Percentiles rank a stretch among this genome's conserved stretches.
Evolutionary conservation across 2,797 vertebrate species (phyloP).

Genomic region (Poliocrania exsul): DNA sequence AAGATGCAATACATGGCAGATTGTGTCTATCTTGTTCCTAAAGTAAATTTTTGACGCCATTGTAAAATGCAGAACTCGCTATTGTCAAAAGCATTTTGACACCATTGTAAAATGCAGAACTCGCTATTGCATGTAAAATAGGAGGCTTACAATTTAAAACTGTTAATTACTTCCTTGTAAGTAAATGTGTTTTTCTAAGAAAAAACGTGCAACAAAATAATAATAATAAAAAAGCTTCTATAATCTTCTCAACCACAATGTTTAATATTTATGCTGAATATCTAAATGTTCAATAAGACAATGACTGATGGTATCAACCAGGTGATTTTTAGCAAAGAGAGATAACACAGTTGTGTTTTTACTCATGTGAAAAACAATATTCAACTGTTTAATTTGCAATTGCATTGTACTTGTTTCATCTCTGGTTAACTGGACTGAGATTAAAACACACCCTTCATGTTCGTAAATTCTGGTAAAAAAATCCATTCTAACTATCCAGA

Average conservation of each 20-base stretch:
- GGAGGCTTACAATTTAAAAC: not conserved
- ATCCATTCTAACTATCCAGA: not conserved
- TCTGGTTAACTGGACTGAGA: not conserved
- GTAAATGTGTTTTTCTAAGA: not conserved
- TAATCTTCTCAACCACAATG: not conserved
- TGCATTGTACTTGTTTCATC: not conserved
- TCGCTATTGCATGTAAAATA: not conserved
- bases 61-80: not conserved
- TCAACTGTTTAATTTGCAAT: not conserved
- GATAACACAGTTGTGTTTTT: not conserved
- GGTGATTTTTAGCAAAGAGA: not conserved
- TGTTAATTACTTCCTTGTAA: not conserved
- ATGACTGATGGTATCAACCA: not conserved
- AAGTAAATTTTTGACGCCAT: not conserved
- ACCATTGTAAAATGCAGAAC: not conserved
- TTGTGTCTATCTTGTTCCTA: not conserved
- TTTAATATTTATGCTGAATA: not conserved
- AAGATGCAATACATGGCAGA: not conserved
- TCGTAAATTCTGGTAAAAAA: not conserved
- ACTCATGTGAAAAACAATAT: not conserved
- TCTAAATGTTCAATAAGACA: not conserved
- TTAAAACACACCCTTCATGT: not conserved
- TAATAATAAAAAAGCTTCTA: not conserved
- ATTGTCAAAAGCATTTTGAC: not conserved
- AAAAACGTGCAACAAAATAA: not conserved